Evolutionary conservation across 2,113 vertebrate genomes (phyloP), one percentile per base, ranked within the genome.

Genomic region (Platichthys stellatus): DNA sequence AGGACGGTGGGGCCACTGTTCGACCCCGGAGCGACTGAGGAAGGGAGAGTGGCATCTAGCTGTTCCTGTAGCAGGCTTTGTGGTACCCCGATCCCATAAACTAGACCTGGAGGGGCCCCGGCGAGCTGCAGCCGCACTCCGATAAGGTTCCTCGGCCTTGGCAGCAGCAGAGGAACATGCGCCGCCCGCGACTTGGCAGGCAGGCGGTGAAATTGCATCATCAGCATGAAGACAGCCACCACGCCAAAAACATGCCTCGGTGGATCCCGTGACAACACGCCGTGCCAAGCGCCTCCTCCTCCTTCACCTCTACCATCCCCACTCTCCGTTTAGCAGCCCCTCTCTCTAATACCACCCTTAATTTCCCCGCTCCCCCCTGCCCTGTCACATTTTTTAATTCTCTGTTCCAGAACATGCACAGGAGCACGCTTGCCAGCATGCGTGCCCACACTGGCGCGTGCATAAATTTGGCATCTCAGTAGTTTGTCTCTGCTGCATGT

Each of bases 121-220:
- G 68, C 21, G 26, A 84, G 81, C 83, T 68, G 13, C 67, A 76
- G 83, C 66, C 69, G 62, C 73, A 65, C 62, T 77, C 78, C 76
- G 86, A 88, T 87, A 80, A 85, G 72, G 78, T 51, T 66, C 53
- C 53, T 51, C 13, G 26, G 4, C 43, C 65, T 28, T 24, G 66
- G 80, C 1, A 2, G 54, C 54, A 76, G 81, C 69, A 81, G 67
- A 66, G 57, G 79, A 68, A 83, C 87, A 75, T 4, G 61, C 13
- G 35, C 69, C 13, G 69, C 54, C 59, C 69, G 66, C 26, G 20
- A 80, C 72, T 65, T 51, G 63, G 68, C 38, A 72, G 74, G 64
- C 71, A 73, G 74, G 77, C 59, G 31, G 68, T 69, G 77, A 89
- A 88, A 91, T 91, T 83, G 83, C 89, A 87, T 92, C 89, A 90